Evolutionary conservation across 1,140 invertebrate genomes (phyloP).

Genomic region (Hermatobates lingyangjiaoensis): DNA sequence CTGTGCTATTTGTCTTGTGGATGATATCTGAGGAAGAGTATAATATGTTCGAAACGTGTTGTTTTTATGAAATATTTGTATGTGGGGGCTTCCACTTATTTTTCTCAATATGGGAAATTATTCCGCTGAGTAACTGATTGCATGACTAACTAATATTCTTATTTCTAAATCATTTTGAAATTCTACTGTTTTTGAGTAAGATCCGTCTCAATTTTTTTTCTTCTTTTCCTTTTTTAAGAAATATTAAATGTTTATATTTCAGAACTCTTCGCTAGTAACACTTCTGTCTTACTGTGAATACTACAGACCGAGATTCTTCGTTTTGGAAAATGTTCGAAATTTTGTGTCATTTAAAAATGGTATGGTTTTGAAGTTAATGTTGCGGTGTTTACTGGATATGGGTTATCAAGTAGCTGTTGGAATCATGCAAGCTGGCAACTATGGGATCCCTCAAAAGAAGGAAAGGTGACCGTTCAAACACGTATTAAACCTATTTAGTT

Average conservation of each 20-base stretch:
- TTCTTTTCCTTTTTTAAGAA: too few species aligned
- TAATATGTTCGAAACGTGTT: too few species aligned
- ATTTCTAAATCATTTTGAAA: too few species aligned
- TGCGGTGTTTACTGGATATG: constrained; percentile 59
- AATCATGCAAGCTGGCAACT: constrained; percentile 68
- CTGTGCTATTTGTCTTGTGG: too few species aligned
- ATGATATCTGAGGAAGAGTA: too few species aligned
- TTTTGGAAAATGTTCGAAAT: constrained; percentile 75
- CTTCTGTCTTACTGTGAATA: constrained; percentile 73
- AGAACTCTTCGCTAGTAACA: constrained; percentile 68
- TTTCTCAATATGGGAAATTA: too few species aligned
- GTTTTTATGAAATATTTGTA: too few species aligned
- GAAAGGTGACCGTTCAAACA: constrained; percentile 29
- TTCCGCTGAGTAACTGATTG: too few species aligned
- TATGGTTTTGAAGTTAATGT: constrained; percentile 63
- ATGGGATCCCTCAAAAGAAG: constrained; percentile 67
- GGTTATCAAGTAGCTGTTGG: constrained; percentile 79
- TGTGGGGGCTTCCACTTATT: too few species aligned
- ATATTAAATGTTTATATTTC: constrained; percentile 15
- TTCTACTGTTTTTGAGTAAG: too few species aligned
- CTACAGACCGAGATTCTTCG: constrained; percentile 65
- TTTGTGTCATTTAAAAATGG: constrained; percentile 61
- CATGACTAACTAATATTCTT: too few species aligned
- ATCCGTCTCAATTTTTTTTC: too few species aligned
- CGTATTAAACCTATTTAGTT: not conserved